A percentile compares a stretch with the other conserved stretches of the same genome.
These are phyloP conservation scores for Mus pahari DNA, from an alignment of 2,113 vertebrate species.

Conservation along the genomic window DNA sequence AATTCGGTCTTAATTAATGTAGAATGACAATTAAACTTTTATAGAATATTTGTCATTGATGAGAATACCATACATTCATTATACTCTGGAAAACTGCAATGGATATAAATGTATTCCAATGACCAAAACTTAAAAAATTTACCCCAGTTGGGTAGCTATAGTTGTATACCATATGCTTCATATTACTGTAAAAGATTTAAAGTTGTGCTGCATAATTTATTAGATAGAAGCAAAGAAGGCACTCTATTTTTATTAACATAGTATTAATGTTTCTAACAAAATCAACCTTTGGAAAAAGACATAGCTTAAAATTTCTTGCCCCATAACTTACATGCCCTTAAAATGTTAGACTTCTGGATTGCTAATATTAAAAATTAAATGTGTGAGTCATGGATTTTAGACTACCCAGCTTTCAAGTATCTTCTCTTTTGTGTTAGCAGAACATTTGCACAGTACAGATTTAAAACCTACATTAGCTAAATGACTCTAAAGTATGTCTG, in stretches of 20 bases:
- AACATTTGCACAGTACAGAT: slow-evolving; percentile 18
- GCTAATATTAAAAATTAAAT: slow-evolving; percentile 60
- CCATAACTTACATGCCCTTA: slow-evolving; percentile 48
- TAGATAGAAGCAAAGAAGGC: slow-evolving; percentile 14
- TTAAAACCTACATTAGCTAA: slow-evolving; percentile 48
- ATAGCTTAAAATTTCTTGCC: slow-evolving; percentile 20
- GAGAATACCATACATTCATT: slow-evolving; percentile 71
- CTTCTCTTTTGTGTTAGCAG: slow-evolving; percentile 24
- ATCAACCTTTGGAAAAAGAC: slow-evolving; percentile 4
- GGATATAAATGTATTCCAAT: slow-evolving; percentile 70
- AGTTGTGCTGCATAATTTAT: slow-evolving; percentile 32
- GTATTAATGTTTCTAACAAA: slow-evolving; percentile 47
- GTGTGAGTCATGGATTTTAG: slow-evolving; percentile 54
- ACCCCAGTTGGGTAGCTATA: neutral
- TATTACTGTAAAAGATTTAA: slow-evolving; percentile 47
- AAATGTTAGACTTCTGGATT: slow-evolving; percentile 56
- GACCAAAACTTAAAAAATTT: slow-evolving; percentile 65
- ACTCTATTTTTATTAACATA: slow-evolving; percentile 53
- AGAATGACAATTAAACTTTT: slow-evolving; percentile 84
- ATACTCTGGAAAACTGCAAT: slow-evolving; percentile 65
- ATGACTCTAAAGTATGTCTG: slow-evolving; percentile 41
- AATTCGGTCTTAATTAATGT: slow-evolving; percentile 86
- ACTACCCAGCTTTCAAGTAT: slow-evolving; percentile 35
- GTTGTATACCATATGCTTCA: neutral
- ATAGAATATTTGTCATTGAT: slow-evolving; percentile 67